Evolutionary conservation across 2,797 vertebrate species (phyloP), one percentile per base, ranked within the genome.

Genomic region (Clarias pachynema): DNA sequence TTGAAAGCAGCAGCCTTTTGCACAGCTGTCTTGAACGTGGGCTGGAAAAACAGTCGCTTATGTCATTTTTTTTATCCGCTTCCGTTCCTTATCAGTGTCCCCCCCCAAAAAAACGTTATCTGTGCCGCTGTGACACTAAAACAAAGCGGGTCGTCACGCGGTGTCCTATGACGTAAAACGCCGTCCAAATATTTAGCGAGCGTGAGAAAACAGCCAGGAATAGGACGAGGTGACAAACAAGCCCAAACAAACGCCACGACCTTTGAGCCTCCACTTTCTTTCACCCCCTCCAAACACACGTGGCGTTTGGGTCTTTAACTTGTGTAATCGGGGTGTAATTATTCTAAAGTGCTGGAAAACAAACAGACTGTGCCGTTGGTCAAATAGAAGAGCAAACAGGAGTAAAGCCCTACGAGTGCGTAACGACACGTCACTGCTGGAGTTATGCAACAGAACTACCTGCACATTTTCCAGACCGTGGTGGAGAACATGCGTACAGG

Each of bases 121-220:
- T 53, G 49, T 8, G 16, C 73, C 53, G 49, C 16, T 37, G 68
- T 79, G 82, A 86, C 85, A 63, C 82, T 49, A 82, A 82, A 82
- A 86, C 88, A 90, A 88, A 87, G 77, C 83, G 73, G 89, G 88
- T 88, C 87, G 69, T 78, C 75, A 65, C 59, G 26, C 75, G 0
- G 53, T 15, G 80, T 56, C 57, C 81, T 37, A 29, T 89, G 91
- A 87, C 85, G 86, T 84, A 56, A 81, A 26, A 66, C 16, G 49
- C 24, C 44, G 20, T 69, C 70, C 81, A 86, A 87, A 90, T 87
- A 88, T 89, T 86, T 84, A 90, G 59, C n/a, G 49, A 69, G 72
- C 5, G 60, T 79, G 74, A 57, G 68, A 68, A 86, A 86, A 75
- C 75, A 66, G 84, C 83, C 82, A 70, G 63, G 81, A 85, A 87